Base-by-base conservation (phyloP, 2,113 vertebrate species). In the Platysternon megacephalum region DNA sequence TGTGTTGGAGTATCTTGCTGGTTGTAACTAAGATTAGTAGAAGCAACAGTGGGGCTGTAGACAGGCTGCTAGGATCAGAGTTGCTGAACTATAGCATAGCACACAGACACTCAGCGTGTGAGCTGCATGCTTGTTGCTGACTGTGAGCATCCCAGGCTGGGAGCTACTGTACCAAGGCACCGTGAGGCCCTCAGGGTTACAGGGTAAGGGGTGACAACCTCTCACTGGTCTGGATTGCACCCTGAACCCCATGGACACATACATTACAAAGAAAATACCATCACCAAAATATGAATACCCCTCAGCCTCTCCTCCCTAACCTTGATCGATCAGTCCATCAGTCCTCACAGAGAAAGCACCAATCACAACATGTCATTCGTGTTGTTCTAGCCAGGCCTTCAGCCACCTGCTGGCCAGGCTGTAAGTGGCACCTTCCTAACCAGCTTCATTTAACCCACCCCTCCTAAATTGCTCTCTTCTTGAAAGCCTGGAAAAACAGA, bases 401-500 rank as follows among this genome's bases (percentile, higher is more conserved):
- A 52, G 53, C 53, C 53, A 55, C 53, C 24, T 4, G 4, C 53
- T 56, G 55, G 55, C 55, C 24, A 56, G 55, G 55, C 24, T 26
- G 55, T 26, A 9, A 56, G 21, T 56, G 55, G 55, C 24, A 68
- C 61, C 35, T 91, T 58, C 48, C 11, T 6, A 93, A 81, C 82
- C 86, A 86, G 94, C 0, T 2, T n/a, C 16, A 86, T 28, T 35
- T 42, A 32, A 92, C 10, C 55, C 22, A 55, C 14, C 46, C 3
- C 81, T 81, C 87, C 35, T 55, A 44, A 52, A 53, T 0, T 3
- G 49, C 46, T 92, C 39, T 29, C 29, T 12, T 87, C 56, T 74
- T 0, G 2, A 61, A 79, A 8, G 21, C 14, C 21, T 56, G 65
- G 29, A 26, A 29, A 95, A 95, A 94, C 55, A 94, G 91, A 78